These are phyloP conservation scores for Lithophane leautieri DNA, from an alignment of 2,888 invertebrate species.

Conservation along the genomic window DNA sequence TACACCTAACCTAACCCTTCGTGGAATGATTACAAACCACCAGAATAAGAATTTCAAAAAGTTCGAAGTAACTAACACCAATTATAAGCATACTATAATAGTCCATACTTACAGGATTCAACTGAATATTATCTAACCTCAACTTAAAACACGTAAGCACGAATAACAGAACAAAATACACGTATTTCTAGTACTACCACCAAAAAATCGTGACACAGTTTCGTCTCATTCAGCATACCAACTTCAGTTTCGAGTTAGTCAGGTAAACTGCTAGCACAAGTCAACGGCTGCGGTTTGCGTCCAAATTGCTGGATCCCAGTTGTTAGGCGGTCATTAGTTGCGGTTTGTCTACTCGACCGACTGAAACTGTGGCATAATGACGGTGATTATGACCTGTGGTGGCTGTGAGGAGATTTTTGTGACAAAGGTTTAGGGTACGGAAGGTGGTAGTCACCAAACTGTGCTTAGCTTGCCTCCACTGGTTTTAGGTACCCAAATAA, in stretches of 20 bases:
- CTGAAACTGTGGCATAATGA: conserved; percentile 61
- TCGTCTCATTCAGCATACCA: conserved; percentile 52
- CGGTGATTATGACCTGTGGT: conserved; percentile 53
- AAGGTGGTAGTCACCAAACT: background rate
- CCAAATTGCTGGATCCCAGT: conserved; percentile 67
- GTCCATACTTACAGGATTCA: background rate
- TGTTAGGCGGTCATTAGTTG: conserved; percentile 63
- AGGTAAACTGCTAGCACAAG: conserved; percentile 62
- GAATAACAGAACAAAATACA: conserved; percentile 12
- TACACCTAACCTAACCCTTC: background rate
- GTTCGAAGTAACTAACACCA: background rate
- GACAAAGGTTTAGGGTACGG: conserved; percentile 4
- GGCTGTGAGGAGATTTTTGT: conserved; percentile 36
- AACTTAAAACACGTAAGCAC: conserved; percentile 2
- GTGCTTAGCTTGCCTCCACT: background rate
- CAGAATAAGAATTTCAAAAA: background rate
- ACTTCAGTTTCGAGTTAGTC: conserved; percentile 59
- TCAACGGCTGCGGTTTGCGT: conserved; percentile 68
- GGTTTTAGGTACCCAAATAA: background rate
- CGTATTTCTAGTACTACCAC: conserved; percentile 8
- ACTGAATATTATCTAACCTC: conserved; percentile 18
- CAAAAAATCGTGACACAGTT: conserved; percentile 68
- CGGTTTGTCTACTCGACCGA: conserved; percentile 58
- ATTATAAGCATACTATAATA: background rate
- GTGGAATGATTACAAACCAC: background rate